phyloP scores from a whole-genome alignment of 2,113 vertebrate species.

The Copsychus sechellarum region DNA sequence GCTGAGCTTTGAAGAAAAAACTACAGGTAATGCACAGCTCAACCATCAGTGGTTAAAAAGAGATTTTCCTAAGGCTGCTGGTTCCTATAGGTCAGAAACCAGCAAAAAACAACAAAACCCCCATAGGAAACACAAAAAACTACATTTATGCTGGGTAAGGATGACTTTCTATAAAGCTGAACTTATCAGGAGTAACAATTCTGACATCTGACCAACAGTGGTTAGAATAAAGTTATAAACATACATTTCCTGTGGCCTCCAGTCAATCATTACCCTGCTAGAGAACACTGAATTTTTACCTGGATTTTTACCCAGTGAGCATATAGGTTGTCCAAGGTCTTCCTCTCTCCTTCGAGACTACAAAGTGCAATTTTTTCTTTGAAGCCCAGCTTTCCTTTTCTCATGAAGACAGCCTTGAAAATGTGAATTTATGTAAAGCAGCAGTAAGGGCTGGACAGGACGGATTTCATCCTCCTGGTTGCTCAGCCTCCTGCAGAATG shows the following conservation, averaged over 20 bases:
- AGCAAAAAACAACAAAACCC: neutral
- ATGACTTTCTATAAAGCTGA: neutral
- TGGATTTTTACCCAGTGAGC: slow-evolving; percentile 6
- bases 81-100: neutral
- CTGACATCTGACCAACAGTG: neutral
- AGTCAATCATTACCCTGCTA: neutral
- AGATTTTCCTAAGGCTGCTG: neutral
- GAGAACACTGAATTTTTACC: neutral
- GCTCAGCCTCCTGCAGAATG: neutral
- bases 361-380: neutral
- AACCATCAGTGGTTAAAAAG: neutral
- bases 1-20: neutral
- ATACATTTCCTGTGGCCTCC: neutral
- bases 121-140: neutral
- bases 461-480: neutral
- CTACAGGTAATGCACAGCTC: neutral
- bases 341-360: slow-evolving; percentile 3
- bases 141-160: neutral
- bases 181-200: neutral
- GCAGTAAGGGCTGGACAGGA: neutral
- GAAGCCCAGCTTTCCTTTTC: neutral
- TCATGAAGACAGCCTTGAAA: slow-evolving; percentile 28
- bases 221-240: neutral
- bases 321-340: neutral
- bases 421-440: slow-evolving; percentile 1